Conservation (phyloP, 37 sponge, comb jelly and placozoan genomes). For the Halisarca cf. caerulea region DNA sequence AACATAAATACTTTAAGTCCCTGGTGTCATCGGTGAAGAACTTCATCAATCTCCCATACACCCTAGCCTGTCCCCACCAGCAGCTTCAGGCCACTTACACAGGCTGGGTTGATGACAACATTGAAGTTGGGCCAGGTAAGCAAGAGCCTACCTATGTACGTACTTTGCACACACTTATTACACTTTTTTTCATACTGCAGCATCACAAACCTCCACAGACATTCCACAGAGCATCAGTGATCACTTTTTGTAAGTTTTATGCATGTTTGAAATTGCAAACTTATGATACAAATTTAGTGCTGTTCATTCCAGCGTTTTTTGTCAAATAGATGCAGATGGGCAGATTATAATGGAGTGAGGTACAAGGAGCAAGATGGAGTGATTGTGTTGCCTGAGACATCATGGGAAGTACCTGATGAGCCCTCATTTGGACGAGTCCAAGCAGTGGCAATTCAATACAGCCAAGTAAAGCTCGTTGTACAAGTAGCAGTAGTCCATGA, state of each 20-base stretch:
- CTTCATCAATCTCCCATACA: slow-evolving; percentile 5
- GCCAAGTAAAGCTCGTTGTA: slow-evolving; percentile 11
- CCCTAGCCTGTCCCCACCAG: background rate
- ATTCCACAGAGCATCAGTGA: no score
- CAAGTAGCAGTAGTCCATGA: slow-evolving; percentile 11
- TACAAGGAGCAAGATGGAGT: background rate
- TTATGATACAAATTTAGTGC: no score
- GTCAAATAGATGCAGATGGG: no score
- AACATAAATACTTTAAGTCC: slow-evolving; percentile 2
- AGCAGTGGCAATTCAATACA: background rate
- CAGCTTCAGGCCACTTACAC: background rate
- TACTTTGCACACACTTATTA: no score
- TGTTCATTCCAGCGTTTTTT: no score
- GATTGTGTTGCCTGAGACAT: slow-evolving; percentile 2
- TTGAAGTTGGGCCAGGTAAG: slow-evolving; percentile 7
- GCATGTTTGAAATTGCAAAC: no score
- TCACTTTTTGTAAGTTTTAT: no score
- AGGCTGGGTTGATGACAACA: background rate
- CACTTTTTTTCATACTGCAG: no score
- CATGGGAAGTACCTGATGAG: background rate
- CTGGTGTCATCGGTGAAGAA: background rate
- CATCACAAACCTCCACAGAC: no score
- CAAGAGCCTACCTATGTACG: no score
- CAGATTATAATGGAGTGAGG: background rate
- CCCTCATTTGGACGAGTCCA: background rate